Conservation (phyloP, 64 coral and sea anemone species). For the Montipora foliosa region DNA sequence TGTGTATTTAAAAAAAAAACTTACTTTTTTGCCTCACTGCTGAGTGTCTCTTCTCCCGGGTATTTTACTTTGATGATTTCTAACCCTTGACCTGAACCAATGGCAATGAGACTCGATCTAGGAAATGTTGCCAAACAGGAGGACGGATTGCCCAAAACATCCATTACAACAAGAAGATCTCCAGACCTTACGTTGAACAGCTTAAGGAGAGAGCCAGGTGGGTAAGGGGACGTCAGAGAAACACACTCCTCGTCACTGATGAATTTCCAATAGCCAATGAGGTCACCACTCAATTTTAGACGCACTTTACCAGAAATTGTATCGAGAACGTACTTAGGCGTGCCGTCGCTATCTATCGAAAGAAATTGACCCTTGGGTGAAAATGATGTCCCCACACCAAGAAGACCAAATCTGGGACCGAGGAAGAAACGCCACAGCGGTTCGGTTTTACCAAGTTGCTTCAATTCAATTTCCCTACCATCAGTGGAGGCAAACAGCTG, state of each 20-base stretch:
- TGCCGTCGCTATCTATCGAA: no score
- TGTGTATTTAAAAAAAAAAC: no score
- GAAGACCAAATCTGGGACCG: no score
- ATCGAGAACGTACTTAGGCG: neutral
- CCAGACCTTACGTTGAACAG: constrained; percentile 9
- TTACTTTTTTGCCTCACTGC: no score
- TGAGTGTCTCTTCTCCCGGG: neutral
- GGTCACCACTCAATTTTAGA: neutral
- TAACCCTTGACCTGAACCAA: neutral
- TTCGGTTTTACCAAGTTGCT: no score
- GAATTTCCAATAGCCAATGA: neutral
- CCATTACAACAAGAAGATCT: neutral
- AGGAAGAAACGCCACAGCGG: neutral
- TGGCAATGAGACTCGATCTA: neutral
- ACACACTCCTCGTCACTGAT: constrained; percentile 1
- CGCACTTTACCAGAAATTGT: neutral
- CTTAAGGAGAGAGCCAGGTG: neutral
- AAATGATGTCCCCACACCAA: no score
- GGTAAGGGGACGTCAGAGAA: no score
- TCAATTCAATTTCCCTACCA: no score
- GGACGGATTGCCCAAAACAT: no score
- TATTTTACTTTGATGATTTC: neutral
- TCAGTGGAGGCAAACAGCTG: no score
- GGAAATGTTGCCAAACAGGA: neutral
- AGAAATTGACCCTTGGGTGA: no score